Conservation (phyloP, 2,888 invertebrate species). For the Scaptodrosophila latifasciaeformis region DNA sequence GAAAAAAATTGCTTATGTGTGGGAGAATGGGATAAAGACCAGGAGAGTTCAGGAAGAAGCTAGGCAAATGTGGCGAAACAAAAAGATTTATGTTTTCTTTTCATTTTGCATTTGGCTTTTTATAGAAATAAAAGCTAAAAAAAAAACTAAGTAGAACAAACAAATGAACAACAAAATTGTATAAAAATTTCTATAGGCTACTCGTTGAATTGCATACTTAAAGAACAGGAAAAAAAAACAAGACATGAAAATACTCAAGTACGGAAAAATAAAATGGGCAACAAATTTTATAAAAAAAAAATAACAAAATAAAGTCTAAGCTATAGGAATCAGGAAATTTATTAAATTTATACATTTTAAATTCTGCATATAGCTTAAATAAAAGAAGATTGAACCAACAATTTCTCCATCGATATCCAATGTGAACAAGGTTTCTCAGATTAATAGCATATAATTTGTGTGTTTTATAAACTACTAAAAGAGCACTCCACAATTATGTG, state of each 20-base stretch:
- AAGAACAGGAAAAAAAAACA: constrained; percentile 36
- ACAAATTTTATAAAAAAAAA: constrained; percentile 34
- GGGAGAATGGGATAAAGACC: too few species aligned
- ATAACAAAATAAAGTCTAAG: neutral
- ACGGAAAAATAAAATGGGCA: constrained; percentile 41
- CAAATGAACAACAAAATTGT: constrained; percentile 70
- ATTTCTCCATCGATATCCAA: too few species aligned
- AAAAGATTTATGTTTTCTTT: constrained; percentile 58
- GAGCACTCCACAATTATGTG: too few species aligned
- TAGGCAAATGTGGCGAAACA: constrained; percentile 24
- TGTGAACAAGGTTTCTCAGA: too few species aligned
- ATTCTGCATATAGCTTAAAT: neutral
- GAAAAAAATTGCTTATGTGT: too few species aligned
- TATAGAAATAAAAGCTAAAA: constrained; percentile 9
- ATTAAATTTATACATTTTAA: neutral
- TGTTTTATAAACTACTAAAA: too few species aligned
- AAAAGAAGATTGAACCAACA: too few species aligned
- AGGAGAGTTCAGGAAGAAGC: neutral
- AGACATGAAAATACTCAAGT: constrained; percentile 32
- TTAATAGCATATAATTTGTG: too few species aligned
- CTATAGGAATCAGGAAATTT: too few species aligned
- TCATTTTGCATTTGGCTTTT: constrained; percentile 38
- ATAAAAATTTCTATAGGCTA: constrained; percentile 57
- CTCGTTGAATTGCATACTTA: constrained; percentile 53
- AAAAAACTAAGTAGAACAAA: constrained; percentile 26